These are phyloP conservation scores for Helicolenus hilgendorfi DNA, from an alignment of 2,797 vertebrate genomes.

Conservation along the genomic window DNA sequence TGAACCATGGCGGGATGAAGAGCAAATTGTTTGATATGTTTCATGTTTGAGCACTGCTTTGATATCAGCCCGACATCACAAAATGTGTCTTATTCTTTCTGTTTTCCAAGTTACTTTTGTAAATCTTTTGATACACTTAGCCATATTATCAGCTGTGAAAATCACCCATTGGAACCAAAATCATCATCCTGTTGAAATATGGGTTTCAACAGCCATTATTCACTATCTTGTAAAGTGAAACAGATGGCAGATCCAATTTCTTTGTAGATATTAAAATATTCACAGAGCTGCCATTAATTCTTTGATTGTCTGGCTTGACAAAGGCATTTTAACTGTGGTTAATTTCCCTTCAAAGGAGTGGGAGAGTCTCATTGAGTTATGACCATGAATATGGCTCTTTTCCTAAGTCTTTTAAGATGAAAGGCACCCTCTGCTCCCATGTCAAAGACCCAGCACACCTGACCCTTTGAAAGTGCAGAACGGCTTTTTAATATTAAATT, in stretches of 20 bases:
- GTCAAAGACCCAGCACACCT: constrained; percentile 69
- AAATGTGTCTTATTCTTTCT: constrained; percentile 7
- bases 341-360: constrained; percentile 82
- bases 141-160: constrained; percentile 25
- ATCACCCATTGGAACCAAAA: constrained; percentile 26
- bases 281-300: constrained; percentile 77
- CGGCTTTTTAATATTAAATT: constrained; percentile 53
- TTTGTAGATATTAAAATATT: constrained; percentile 85
- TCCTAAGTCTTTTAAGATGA: constrained; percentile 82
- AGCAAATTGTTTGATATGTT: constrained; percentile 35
- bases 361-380: constrained; percentile 71
- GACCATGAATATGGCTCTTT: constrained; percentile 78
- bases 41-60: constrained; percentile 54
- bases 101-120: constrained; percentile 24
- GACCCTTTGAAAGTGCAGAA: constrained; percentile 62
- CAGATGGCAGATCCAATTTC: constrained; percentile 75
- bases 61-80: constrained; percentile 41
- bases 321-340: constrained; percentile 82
- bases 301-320: constrained; percentile 82
- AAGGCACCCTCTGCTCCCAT: constrained; percentile 67
- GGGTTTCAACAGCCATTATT: constrained; percentile 64
- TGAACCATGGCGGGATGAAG: constrained; percentile 4
- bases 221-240: constrained; percentile 70
- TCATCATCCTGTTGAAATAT: constrained; percentile 52
- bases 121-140: constrained; percentile 53